phyloP scores from a whole-genome alignment of 2,797 vertebrate species.

The Acanthopagrus latus region DNA sequence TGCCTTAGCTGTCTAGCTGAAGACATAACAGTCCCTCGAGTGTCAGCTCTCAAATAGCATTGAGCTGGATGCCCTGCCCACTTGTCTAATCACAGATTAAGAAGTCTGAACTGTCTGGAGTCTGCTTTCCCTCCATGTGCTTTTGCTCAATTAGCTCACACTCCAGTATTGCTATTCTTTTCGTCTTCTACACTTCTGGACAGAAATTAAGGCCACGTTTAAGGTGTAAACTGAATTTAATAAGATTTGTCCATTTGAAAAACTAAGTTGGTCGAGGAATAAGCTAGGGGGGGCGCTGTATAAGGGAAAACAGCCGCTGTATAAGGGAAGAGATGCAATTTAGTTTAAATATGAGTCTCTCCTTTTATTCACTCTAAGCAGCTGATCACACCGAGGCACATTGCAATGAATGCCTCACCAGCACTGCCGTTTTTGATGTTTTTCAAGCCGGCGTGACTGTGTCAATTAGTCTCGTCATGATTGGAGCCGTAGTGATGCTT shows the following conservation, averaged over 20 bases:
- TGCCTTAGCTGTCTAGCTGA: conserved; percentile 4
- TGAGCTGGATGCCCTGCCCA: conserved; percentile 40
- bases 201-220: background rate
- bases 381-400: no score
- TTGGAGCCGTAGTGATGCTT: no score
- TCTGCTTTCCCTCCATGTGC: conserved; percentile 24
- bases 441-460: no score
- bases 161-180: background rate
- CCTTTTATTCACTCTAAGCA: no score
- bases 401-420: no score
- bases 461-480: no score
- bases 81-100: conserved; percentile 76
- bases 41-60: conserved; percentile 47
- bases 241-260: background rate
- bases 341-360: background rate
- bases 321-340: background rate
- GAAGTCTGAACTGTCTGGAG: conserved; percentile 60
- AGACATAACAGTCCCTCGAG: conserved; percentile 34
- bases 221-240: background rate
- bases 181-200: background rate
- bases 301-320: no score
- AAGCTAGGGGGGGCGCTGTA: no score
- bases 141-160: conserved; percentile 29
- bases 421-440: no score
- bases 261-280: background rate